Evolutionary conservation across 2,888 invertebrate species (phyloP).

Genomic region (Drosophila limbata): DNA sequence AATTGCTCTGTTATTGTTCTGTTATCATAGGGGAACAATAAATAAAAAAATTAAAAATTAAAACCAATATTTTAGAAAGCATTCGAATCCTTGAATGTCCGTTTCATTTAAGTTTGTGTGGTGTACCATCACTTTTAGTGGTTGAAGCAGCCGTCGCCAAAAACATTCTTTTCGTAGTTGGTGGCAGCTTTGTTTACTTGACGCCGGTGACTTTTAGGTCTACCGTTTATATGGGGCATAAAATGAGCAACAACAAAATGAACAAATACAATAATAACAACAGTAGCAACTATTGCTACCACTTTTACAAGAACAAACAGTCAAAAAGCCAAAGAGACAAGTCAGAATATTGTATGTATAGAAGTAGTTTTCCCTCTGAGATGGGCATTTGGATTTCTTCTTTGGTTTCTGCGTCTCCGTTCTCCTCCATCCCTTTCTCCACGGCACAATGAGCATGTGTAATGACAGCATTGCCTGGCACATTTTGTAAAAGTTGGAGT

Average conservation of each 20-base stretch:
- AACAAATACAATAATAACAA: conserved; percentile 27
- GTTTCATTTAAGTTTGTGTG: conserved; percentile 22
- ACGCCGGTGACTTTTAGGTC: conserved; percentile 68
- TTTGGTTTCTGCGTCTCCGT: neutral
- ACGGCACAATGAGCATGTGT: conserved; percentile 48
- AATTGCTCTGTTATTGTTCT: no score
- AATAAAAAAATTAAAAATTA: neutral
- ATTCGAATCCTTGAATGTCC: neutral
- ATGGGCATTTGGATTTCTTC: conserved; percentile 14
- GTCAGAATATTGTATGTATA: neutral
- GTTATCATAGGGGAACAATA: no score
- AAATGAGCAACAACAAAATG: conserved; percentile 52
- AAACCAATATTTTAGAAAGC: neutral
- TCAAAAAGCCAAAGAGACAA: conserved; percentile 12
- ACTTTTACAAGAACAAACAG: conserved; percentile 16
- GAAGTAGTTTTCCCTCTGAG: neutral
- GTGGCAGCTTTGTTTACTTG: conserved; percentile 65
- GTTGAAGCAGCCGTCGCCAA: conserved; percentile 37
- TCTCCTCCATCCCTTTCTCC: neutral
- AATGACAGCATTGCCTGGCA: conserved; percentile 43
- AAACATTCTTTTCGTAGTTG: conserved; percentile 14
- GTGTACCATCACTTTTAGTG: conserved; percentile 23
- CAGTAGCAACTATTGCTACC: conserved; percentile 27
- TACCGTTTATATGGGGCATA: conserved; percentile 67
- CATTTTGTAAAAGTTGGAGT: conserved; percentile 6